phyloP scores from a whole-genome alignment of 2,797 vertebrate genomes.

The Lithobates sylvaticus region DNA sequence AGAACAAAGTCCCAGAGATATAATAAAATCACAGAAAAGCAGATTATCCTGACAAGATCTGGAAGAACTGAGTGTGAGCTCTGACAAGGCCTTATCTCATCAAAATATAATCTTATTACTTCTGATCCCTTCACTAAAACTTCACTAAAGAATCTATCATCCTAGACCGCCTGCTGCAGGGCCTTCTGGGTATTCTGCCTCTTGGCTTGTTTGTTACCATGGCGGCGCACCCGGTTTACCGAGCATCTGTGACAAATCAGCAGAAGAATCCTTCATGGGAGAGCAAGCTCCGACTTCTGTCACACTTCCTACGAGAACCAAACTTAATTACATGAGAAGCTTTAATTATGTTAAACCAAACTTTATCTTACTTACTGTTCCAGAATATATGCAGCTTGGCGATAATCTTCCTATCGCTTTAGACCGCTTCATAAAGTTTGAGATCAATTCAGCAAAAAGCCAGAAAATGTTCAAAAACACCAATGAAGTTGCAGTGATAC shows the following conservation, averaged over 20 bases:
- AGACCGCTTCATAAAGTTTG: not conserved
- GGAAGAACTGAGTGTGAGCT: constrained; percentile 51
- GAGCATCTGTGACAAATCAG: constrained; percentile 24
- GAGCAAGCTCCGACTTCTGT: not conserved
- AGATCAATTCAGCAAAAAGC: not conserved
- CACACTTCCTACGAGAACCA: not conserved
- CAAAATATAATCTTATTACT: constrained; percentile 60
- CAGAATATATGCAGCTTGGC: not conserved
- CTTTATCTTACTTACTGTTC: constrained; percentile 9
- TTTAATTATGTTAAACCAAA: constrained; percentile 27
- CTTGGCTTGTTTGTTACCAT: constrained; percentile 51
- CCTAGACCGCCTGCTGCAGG: constrained; percentile 24
- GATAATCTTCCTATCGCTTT: not conserved
- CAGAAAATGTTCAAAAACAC: not conserved
- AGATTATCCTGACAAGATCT: constrained; percentile 58
- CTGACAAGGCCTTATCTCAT: constrained; percentile 63
- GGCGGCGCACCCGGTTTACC: not conserved
- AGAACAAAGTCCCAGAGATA: constrained; percentile 3
- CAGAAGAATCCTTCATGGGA: constrained; percentile 21
- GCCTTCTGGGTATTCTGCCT: constrained; percentile 27
- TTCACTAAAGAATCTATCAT: constrained; percentile 56
- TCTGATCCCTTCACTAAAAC: constrained; percentile 59
- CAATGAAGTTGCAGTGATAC: not conserved
- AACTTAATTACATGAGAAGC: constrained; percentile 17
- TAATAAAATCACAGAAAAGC: constrained; percentile 55